Evolutionary conservation across 2,888 invertebrate genomes (phyloP).

Genomic region (Ceraclea dissimilis): DNA sequence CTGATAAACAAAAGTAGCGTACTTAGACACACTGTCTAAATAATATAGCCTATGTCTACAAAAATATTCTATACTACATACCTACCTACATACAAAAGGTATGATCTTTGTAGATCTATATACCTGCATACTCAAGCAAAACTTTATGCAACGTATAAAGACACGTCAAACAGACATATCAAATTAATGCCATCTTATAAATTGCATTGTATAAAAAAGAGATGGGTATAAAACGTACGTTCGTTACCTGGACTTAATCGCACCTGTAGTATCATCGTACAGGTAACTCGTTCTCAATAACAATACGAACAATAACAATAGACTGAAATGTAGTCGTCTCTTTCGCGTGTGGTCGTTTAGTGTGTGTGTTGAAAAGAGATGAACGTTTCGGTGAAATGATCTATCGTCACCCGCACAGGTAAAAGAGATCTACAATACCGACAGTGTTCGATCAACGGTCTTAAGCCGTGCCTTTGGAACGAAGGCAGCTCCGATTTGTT

Average conservation of each 20-base stretch:
- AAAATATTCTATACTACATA: too few species aligned
- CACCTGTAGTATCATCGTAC: conserved; percentile 13
- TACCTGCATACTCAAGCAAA: not conserved
- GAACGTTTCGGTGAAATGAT: conserved; percentile 21
- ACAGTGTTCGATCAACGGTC: conserved; percentile 47
- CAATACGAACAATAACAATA: conserved; percentile 3
- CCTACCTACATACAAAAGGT: too few species aligned
- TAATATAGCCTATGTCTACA: too few species aligned
- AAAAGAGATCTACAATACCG: conserved; percentile 41
- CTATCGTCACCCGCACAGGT: conserved; percentile 34
- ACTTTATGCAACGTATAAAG: not conserved
- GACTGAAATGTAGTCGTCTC: conserved; percentile 4
- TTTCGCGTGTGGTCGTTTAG: not conserved
- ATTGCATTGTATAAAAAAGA: not conserved
- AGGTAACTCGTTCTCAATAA: conserved; percentile 19
- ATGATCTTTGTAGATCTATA: too few species aligned
- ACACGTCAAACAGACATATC: too few species aligned
- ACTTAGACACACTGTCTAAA: too few species aligned
- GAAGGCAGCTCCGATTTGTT: conserved; percentile 28
- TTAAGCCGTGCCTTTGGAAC: conserved; percentile 40
- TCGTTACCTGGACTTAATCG: conserved; percentile 6
- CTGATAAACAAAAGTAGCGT: too few species aligned
- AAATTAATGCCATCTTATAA: too few species aligned
- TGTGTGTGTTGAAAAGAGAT: conserved; percentile 6
- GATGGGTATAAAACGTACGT: conserved; percentile 7